phyloP scores from a whole-genome alignment of 2,797 vertebrate genomes.

The Arnoldichthys spilopterus region DNA sequence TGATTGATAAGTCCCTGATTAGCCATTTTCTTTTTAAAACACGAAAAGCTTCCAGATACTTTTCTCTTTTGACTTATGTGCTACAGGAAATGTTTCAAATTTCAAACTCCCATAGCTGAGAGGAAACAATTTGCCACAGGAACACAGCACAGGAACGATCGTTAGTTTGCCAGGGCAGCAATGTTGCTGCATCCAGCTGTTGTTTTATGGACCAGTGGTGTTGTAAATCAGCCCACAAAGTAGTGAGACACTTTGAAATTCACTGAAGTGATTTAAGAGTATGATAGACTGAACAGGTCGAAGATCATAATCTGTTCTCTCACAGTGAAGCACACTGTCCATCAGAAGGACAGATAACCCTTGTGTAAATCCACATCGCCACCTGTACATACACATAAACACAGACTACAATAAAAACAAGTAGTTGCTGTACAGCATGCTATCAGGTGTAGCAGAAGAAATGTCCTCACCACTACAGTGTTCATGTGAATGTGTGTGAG shows the following conservation, averaged over 20 bases:
- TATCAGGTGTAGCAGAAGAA: constrained; percentile 60
- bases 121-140: constrained; percentile 46
- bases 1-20: background rate
- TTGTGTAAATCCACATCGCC: constrained; percentile 5
- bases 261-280: constrained; percentile 55
- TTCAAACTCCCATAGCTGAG: constrained; percentile 28
- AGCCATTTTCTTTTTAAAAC: background rate
- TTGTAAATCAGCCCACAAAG: constrained; percentile 51
- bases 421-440: background rate
- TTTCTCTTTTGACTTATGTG: constrained; percentile 24
- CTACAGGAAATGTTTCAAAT: constrained; percentile 40
- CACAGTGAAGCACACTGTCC: constrained; percentile 30
- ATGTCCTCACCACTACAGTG: constrained; percentile 59
- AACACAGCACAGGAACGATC: constrained; percentile 34
- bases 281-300: constrained; percentile 51
- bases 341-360: constrained; percentile 24
- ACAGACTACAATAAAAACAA: background rate
- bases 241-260: constrained; percentile 49
- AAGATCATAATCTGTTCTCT: constrained; percentile 40
- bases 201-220: constrained; percentile 50
- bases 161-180: constrained; percentile 33
- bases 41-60: background rate
- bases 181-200: constrained; percentile 53
- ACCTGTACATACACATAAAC: background rate
- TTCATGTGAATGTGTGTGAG: constrained; percentile 25